Conservation (phyloP, 2,113 vertebrate species). For the Pterocles orientalis region DNA sequence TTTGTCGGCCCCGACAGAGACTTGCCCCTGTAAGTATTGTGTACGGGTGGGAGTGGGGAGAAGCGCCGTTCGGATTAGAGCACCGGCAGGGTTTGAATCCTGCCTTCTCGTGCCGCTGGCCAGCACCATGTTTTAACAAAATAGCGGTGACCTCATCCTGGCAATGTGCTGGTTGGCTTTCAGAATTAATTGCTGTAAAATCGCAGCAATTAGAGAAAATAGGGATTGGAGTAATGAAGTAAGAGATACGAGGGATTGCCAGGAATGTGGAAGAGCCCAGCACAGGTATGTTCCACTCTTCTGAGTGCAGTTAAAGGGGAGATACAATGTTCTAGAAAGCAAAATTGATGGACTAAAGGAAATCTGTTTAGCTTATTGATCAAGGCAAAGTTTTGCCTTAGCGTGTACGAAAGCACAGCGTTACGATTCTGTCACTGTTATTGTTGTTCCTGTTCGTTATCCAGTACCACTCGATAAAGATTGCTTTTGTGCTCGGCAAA, state of each 20-base stretch:
- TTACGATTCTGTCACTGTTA: background rate
- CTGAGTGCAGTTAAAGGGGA: rapidly evolving
- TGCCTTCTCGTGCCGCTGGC: background rate
- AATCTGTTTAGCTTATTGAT: background rate
- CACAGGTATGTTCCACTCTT: background rate
- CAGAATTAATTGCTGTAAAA: background rate
- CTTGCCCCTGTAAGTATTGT: background rate
- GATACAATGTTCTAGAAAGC: background rate
- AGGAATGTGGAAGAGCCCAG: background rate
- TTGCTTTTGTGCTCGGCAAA: background rate
- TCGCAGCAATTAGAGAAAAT: background rate
- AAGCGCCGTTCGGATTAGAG: background rate
- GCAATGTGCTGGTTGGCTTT: background rate
- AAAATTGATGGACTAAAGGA: background rate
- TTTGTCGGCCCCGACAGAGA: background rate
- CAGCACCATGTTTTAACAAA: background rate
- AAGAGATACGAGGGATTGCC: background rate
- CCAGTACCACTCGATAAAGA: background rate
- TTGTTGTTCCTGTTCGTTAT: background rate
- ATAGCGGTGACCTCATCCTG: background rate
- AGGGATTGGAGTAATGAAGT: background rate
- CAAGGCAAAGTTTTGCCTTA: background rate
- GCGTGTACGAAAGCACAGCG: background rate
- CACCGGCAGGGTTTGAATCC: background rate
- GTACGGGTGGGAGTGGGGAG: background rate